A percentile compares a stretch with the other conserved stretches of the same genome.
Conservation (phyloP, 1,140 invertebrate species). For the Cotesia chilonis region DNA sequence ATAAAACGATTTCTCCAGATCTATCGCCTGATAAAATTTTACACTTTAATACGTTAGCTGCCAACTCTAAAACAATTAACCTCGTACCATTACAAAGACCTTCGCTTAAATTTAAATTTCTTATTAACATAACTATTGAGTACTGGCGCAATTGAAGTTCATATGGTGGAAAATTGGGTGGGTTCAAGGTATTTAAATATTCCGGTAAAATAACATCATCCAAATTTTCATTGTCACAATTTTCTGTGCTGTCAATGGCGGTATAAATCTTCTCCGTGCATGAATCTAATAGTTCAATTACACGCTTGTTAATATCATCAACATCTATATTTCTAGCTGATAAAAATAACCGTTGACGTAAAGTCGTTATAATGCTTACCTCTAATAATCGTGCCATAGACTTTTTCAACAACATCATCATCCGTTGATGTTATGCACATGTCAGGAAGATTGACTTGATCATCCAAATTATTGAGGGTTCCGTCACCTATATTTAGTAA, state of each 20-base stretch:
- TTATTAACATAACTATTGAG: constrained; percentile 25
- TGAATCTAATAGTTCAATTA: not conserved
- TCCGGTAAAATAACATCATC: constrained; percentile 28
- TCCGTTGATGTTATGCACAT: constrained; percentile 10
- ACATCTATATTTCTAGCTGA: too few species aligned
- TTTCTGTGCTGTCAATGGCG: constrained; percentile 28
- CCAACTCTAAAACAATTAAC: constrained; percentile 35
- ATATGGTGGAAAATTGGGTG: constrained; percentile 21
- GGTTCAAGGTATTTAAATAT: constrained; percentile 32
- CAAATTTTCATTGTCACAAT: constrained; percentile 20
- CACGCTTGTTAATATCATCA: too few species aligned
- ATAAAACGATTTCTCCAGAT: constrained; percentile 37
- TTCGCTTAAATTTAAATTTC: constrained; percentile 32
- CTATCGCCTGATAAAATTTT: constrained; percentile 32
- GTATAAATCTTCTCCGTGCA: constrained; percentile 23
- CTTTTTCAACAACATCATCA: constrained; percentile 1
- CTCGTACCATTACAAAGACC: constrained; percentile 38
- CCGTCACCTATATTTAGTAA: constrained; percentile 38
- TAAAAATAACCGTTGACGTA: too few species aligned
- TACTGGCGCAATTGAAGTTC: too few species aligned
- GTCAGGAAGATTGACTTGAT: constrained; percentile 26
- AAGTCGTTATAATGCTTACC: too few species aligned
- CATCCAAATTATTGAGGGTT: constrained; percentile 14
- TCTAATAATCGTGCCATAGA: too few species aligned
- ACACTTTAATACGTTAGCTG: constrained; percentile 36